phyloP scores from a whole-genome alignment of 2,113 vertebrate genomes.

The Equus quagga region DNA sequence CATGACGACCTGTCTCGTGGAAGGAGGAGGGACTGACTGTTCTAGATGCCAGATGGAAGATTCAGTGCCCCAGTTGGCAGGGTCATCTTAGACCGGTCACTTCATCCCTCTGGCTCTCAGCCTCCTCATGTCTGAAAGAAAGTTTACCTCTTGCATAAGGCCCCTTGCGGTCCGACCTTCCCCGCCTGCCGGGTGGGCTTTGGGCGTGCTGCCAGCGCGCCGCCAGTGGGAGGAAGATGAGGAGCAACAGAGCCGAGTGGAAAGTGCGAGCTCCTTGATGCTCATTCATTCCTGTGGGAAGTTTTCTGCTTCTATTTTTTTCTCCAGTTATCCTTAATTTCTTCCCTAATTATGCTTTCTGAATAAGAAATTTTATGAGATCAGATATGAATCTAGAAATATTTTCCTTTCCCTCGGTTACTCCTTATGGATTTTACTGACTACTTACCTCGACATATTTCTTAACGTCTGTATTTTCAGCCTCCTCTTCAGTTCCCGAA shows the following conservation, averaged over 20 bases:
- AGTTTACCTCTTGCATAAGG: fast-evolving
- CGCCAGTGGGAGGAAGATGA: not conserved
- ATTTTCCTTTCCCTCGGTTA: not conserved
- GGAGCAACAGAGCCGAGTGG: fast-evolving
- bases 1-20: fast-evolving
- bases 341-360: not conserved
- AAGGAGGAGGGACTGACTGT: too few species aligned
- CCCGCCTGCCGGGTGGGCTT: fast-evolving
- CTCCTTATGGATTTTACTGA: not conserved
- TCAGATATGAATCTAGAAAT: not conserved
- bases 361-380: not conserved
- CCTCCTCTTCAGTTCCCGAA: not conserved
- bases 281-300: fast-evolving
- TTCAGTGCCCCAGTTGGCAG: fast-evolving
- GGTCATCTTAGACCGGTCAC: not conserved
- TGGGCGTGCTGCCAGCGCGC: not conserved
- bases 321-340: not conserved
- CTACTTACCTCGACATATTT: not conserved
- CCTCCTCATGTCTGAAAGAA: not conserved
- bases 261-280: not conserved
- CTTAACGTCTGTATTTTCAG: not conserved
- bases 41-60: not conserved
- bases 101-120: not conserved
- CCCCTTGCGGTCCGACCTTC: not conserved
- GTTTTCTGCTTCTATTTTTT: not conserved